These are phyloP conservation scores for Florisuga fusca DNA, from an alignment of 2,797 vertebrate species.

Conservation along the genomic window DNA sequence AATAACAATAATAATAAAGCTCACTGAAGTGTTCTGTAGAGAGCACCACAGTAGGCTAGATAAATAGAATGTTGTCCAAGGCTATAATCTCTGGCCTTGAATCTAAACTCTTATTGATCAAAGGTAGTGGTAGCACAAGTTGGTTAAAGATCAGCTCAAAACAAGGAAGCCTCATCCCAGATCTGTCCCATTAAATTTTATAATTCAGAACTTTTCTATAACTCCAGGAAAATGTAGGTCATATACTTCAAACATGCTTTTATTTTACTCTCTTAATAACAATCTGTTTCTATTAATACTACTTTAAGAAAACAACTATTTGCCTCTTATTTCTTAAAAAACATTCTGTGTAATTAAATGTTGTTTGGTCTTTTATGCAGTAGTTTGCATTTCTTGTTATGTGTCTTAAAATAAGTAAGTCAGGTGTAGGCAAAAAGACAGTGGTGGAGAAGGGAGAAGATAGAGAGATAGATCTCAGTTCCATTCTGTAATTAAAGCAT, in stretches of 20 bases:
- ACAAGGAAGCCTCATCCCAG: neutral
- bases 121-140: neutral
- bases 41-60: accelerated
- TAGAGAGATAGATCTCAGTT: neutral
- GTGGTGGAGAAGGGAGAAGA: neutral
- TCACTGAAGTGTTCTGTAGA: neutral
- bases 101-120: neutral
- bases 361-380: neutral
- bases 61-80: neutral
- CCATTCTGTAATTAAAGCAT: neutral
- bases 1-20: neutral
- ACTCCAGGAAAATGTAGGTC: neutral
- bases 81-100: neutral
- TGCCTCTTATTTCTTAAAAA: neutral
- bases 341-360: neutral
- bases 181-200: neutral
- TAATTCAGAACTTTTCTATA: neutral
- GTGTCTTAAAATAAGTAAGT: neutral
- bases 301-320: neutral
- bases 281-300: neutral
- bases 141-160: neutral
- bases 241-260: neutral
- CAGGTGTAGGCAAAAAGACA: neutral
- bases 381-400: neutral
- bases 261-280: neutral